Base-by-base conservation (phyloP, 2,888 invertebrate genomes). In the Napeogenes sylphis region DNA sequence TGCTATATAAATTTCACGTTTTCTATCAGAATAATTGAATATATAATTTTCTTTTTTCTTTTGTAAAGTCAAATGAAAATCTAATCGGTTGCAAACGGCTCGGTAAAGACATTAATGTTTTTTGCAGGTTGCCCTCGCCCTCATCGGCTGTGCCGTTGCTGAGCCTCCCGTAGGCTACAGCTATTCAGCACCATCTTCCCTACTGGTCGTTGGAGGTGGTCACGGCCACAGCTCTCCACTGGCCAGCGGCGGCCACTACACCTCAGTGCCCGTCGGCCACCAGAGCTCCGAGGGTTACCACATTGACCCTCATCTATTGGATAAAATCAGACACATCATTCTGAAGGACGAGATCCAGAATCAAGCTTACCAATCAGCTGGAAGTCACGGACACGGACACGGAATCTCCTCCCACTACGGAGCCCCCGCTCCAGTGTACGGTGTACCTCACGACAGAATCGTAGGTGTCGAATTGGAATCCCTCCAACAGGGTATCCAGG, bases 401-500 rank as follows among this genome's bases (percentile, higher is more conserved):
- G 90, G 90, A 2, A 84, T 93, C 70, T 94, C 94, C 13, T 94
- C 94, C 51, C 88, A 93, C 64, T 95, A 95, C 82, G 94, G 95
- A 32, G 91, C 91, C 57, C 95, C 95, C 55, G 93, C 93, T 45
- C 91, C 94, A 4, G 91, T 91, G 54, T 94, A 94, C 82, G 95
- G 95, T 67, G 94, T 92, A 1, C 94, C 94, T 60, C 74, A 86
- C 0, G 91, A 92, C 57, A 92, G 94, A 70, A 94, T 96, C 67
- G 95, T 96, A 64, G 96, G 96, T 65, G 94, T 96, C 76, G 95
- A 96, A 83, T 92, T 96, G 65, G 96, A 95, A 77, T 95, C 95
- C 68, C 93, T 96, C 75, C 95, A 95, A 78, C 96, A 96, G 77
- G 96, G 95, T 69, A 94, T 96, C 83, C 96, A 96, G 83, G 96